Evolutionary conservation across 2,797 vertebrate genomes (phyloP), one percentile per base, ranked within the genome.

Genomic region (Lagodon rhomboides): DNA sequence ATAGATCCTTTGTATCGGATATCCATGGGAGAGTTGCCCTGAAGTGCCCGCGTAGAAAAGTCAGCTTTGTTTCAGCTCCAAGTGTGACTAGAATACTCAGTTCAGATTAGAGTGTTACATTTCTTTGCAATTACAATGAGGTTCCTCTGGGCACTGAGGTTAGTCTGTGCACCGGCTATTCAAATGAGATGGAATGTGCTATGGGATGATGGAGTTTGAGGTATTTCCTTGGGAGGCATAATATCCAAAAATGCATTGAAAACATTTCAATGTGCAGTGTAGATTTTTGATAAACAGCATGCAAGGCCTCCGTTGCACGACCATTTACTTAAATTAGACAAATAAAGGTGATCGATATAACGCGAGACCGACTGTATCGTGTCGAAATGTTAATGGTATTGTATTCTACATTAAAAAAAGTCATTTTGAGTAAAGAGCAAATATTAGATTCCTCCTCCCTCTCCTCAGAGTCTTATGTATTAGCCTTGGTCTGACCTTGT

Each of bases 401-500:
- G 3, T 25, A 58, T 80, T 88, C 68, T 82, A 72, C 59, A 75
- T 77, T 58, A 59, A 73, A 59, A 73, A 79, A 61, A 44, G 25
- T 72, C 1, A 68, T 78, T 73, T 87, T 77, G 53, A 82, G 25
- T 65, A 50, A 83, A 80, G 69, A 67, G 34, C 62, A 76, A 83
- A 77, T 78, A 64, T 77, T 73, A 46, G n/a, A 84, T 71, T 80
- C 58, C 73, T 58, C 69, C 85, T 86, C 78, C 68, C 49, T 80
- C 79, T 87, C 81, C 67, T 82, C 46, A 4, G 65, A 79, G 79
- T 88, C 89, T 84, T 77, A 72, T 87, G 84, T 89, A 94, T 92
- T 93, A 93, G 93, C 93, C 93, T 93, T 91, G 87, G 89, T 91
- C 90, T 95, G 94, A 94, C 94, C 94, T 95, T 94, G 92, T 92